A percentile compares a stretch with the other conserved stretches of the same genome.
These are phyloP conservation scores for Epinotia brunnichana DNA, from an alignment of 2,888 invertebrate species.

Conservation along the genomic window DNA sequence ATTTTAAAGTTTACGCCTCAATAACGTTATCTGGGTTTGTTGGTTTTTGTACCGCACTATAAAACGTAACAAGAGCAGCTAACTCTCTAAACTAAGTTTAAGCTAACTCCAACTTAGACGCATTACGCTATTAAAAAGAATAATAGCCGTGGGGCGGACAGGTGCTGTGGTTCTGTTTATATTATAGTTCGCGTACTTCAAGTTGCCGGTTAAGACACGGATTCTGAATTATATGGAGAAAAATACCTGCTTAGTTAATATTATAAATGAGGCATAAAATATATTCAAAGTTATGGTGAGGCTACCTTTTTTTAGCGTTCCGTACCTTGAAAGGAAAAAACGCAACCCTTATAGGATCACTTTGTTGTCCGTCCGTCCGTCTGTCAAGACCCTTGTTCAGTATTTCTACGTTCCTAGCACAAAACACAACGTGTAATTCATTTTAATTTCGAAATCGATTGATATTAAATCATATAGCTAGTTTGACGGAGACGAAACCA, in stretches of 20 bases:
- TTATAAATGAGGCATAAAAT: neutral
- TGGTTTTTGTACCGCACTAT: constrained; percentile 10
- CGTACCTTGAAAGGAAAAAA: no score
- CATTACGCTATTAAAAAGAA: constrained; percentile 44
- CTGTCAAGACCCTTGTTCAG: no score
- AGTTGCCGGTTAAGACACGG: neutral
- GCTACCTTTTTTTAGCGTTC: no score
- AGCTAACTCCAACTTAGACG: constrained; percentile 42
- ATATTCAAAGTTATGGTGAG: no score
- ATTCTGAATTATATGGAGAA: constrained; percentile 10
- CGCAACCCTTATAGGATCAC: no score
- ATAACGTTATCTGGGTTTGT: constrained; percentile 9
- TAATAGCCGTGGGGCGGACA: constrained; percentile 38
- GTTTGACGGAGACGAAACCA: no score
- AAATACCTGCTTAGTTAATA: neutral
- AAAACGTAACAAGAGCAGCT: constrained; percentile 37
- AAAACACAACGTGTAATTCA: no score
- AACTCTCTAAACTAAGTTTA: constrained; percentile 37
- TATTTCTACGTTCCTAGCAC: no score
- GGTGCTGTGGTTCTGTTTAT: constrained; percentile 36
- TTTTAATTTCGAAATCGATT: no score
- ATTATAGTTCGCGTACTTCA: constrained; percentile 21
- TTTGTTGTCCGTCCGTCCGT: no score
- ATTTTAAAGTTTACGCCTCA: constrained; percentile 8
- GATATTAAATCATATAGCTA: no score